Evolutionary conservation across 2,113 vertebrate genomes (phyloP).

Genomic region (Daubentonia madagascariensis): DNA sequence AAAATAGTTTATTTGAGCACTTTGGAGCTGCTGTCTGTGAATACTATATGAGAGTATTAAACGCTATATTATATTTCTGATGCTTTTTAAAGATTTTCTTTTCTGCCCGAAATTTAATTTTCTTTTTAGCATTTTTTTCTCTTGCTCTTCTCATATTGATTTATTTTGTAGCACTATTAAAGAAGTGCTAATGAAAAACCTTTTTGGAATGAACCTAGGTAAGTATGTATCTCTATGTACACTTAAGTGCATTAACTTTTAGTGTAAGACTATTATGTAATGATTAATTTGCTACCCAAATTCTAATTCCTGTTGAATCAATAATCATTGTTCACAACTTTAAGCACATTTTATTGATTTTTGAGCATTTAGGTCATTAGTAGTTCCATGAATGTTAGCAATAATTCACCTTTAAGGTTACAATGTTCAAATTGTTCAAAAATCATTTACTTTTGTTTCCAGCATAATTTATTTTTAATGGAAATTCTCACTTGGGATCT

Average conservation of each 20-base stretch:
- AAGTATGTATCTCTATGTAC: background rate
- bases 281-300: constrained; percentile 16
- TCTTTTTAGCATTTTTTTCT: background rate
- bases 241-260: background rate
- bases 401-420: background rate
- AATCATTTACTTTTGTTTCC: background rate
- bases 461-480: constrained; percentile 36
- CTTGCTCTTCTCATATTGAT: constrained; percentile 7
- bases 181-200: background rate
- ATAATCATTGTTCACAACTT: background rate
- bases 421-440: background rate
- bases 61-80: background rate
- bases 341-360: background rate
- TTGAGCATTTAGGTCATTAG: constrained; percentile 4
- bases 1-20: background rate
- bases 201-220: constrained; percentile 7
- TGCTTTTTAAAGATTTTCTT: constrained; percentile 18
- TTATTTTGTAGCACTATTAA: constrained; percentile 30
- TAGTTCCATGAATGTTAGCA: background rate
- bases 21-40: background rate
- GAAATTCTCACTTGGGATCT: background rate
- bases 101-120: constrained; percentile 50
- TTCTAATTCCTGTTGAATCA: constrained; percentile 19
- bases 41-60: background rate
- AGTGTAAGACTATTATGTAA: background rate